phyloP scores from a whole-genome alignment of 2,888 invertebrate species.

The Drosophila meridiana region DNA sequence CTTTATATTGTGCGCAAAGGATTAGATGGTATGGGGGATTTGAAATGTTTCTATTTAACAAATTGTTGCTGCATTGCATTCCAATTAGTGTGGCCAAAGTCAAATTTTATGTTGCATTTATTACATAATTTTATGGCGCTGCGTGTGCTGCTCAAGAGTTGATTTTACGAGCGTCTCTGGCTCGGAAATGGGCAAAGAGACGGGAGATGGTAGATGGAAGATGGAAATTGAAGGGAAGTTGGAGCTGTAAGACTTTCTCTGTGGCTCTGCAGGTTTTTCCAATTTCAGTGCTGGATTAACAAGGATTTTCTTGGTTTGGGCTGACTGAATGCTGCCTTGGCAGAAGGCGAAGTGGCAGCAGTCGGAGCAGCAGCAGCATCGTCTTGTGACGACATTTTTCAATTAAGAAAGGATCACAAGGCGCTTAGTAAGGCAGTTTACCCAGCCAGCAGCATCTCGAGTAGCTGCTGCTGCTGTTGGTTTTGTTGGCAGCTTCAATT shows the following conservation, averaged over 20 bases:
- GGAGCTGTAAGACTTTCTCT: constrained; percentile 30
- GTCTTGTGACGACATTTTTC: constrained; percentile 81
- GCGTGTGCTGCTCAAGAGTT: constrained; percentile 65
- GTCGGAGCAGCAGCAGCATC: constrained; percentile 11
- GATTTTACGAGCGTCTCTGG: constrained; percentile 59
- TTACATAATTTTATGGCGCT: constrained; percentile 77
- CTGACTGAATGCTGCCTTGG: constrained; percentile 32
- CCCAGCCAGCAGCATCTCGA: constrained; percentile 28
- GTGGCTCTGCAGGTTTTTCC: constrained; percentile 75
- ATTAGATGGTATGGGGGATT: constrained; percentile 56
- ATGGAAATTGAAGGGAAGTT: background rate
- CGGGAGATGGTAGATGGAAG: background rate
- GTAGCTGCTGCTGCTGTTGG: constrained; percentile 3
- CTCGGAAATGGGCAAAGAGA: constrained; percentile 11
- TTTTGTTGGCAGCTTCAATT: constrained; percentile 36
- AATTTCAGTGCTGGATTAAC: constrained; percentile 83
- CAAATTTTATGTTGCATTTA: constrained; percentile 81
- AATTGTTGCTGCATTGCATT: constrained; percentile 72
- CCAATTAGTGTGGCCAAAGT: constrained; percentile 72
- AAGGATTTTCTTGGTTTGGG: constrained; percentile 68
- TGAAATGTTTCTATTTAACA: constrained; percentile 60
- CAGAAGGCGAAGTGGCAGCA: background rate
- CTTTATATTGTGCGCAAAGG: constrained; percentile 78
- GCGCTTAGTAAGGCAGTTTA: constrained; percentile 80
- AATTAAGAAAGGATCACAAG: constrained; percentile 81